Evolutionary conservation across 2,797 vertebrate genomes (phyloP).

Genomic region (Rhabdophis nuchalis): DNA sequence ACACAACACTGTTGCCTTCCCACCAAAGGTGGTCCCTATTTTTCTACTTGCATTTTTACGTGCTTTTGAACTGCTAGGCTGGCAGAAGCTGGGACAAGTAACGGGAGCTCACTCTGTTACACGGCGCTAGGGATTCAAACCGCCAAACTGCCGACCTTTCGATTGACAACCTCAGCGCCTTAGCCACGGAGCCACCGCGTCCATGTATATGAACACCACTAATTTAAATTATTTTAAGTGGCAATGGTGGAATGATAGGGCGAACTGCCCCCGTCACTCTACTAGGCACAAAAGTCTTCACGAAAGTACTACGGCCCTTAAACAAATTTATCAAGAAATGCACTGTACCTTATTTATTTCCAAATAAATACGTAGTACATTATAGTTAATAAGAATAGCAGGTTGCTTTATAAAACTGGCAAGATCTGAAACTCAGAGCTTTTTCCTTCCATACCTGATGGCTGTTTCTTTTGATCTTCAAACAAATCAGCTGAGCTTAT

Average conservation of each 20-base stretch:
- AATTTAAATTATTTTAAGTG: neutral
- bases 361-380: neutral
- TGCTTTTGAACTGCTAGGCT: too few relatives aligned
- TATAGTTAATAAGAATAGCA: neutral
- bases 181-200: too few relatives aligned
- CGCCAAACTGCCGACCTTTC: too few relatives aligned
- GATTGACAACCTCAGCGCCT: too few relatives aligned
- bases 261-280: neutral
- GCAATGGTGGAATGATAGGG: neutral
- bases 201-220: neutral
- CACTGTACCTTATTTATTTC: neutral
- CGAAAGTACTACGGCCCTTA: neutral
- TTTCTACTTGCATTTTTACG: too few relatives aligned
- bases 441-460: constrained; percentile 65
- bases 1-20: too few relatives aligned
- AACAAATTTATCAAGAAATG: neutral
- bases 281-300: neutral
- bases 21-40: too few relatives aligned
- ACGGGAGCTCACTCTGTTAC: too few relatives aligned
- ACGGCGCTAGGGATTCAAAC: too few relatives aligned
- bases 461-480: constrained; percentile 85
- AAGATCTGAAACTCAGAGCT: neutral
- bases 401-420: neutral
- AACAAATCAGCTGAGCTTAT: constrained; percentile 95
- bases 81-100: too few relatives aligned